phyloP scores from a whole-genome alignment of 2,113 vertebrate species.

The Myotis yumanensis region DNA sequence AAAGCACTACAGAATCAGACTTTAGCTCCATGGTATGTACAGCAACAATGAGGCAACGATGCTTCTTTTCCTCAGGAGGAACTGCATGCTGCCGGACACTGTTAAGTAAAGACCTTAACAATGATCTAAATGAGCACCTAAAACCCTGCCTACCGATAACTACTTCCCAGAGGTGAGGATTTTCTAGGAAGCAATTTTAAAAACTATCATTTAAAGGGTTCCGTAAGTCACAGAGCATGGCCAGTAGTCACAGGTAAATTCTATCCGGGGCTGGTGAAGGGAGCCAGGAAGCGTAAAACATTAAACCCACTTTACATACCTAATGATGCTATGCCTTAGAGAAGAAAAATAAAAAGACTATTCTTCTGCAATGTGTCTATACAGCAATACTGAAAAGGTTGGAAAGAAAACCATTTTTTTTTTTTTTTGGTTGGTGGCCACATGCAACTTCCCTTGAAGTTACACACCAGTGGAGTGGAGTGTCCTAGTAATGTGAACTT shows the following conservation, averaged over 20 bases:
- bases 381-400: not conserved
- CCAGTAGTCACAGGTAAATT: not conserved
- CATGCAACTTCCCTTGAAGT: not conserved
- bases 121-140: not conserved
- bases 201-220: not conserved
- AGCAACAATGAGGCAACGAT: not conserved
- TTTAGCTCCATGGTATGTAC: not conserved
- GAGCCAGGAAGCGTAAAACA: constrained; percentile 29
- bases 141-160: not conserved
- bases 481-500: not conserved
- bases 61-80: not conserved
- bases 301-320: constrained; percentile 46
- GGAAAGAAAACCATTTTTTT: constrained; percentile 26
- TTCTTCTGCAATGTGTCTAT: not conserved
- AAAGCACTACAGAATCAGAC: not conserved
- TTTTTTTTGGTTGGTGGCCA: not conserved
- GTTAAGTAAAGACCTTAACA: not conserved
- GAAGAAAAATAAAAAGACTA: not conserved
- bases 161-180: not conserved
- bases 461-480: not conserved
- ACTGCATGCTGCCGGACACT: not conserved
- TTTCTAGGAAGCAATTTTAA: constrained; percentile 3
- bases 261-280: not conserved
- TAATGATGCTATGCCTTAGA: not conserved
- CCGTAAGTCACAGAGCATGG: not conserved